phyloP scores from a whole-genome alignment of 2,888 invertebrate genomes.

The Gymnoscelis rufifasciata region DNA sequence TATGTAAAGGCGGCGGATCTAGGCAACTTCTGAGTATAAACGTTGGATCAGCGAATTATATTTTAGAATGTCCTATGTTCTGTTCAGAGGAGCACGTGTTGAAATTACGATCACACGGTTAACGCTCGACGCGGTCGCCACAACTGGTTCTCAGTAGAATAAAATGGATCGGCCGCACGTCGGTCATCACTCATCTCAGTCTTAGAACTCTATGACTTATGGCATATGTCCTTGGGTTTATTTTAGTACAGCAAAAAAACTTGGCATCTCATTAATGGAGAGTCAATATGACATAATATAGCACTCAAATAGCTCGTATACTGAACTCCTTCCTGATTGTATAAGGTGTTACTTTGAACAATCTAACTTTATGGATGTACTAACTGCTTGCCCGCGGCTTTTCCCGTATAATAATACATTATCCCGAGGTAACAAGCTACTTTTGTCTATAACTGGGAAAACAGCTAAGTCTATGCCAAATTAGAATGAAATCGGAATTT shows the following conservation, averaged over 20 bases:
- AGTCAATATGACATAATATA: constrained; percentile 29
- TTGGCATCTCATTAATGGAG: constrained; percentile 33
- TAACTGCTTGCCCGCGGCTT: too few relatives aligned
- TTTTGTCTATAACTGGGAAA: too few relatives aligned
- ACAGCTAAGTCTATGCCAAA: too few relatives aligned
- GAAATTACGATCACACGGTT: constrained; percentile 9
- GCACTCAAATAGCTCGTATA: constrained; percentile 23
- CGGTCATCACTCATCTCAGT: constrained; percentile 19
- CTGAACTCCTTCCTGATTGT: constrained; percentile 4
- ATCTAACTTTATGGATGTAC: too few relatives aligned
- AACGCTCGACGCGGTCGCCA: constrained; percentile 11
- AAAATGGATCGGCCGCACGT: constrained; percentile 21
- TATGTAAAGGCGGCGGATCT: too few relatives aligned
- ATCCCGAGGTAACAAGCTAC: too few relatives aligned
- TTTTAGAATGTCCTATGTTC: background rate
- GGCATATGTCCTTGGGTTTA: constrained; percentile 17
- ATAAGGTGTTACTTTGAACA: background rate
- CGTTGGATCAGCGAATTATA: constrained; percentile 1
- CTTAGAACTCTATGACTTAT: constrained; percentile 19
- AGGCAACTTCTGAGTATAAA: background rate
- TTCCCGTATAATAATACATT: too few relatives aligned
- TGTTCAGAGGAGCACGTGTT: constrained; percentile 13
- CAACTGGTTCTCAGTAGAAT: constrained; percentile 20
- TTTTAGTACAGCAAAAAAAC: constrained; percentile 21
- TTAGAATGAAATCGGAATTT: too few relatives aligned